phyloP scores from a whole-genome alignment of 2,113 vertebrate genomes.

The Sphyrna mokarran region DNA sequence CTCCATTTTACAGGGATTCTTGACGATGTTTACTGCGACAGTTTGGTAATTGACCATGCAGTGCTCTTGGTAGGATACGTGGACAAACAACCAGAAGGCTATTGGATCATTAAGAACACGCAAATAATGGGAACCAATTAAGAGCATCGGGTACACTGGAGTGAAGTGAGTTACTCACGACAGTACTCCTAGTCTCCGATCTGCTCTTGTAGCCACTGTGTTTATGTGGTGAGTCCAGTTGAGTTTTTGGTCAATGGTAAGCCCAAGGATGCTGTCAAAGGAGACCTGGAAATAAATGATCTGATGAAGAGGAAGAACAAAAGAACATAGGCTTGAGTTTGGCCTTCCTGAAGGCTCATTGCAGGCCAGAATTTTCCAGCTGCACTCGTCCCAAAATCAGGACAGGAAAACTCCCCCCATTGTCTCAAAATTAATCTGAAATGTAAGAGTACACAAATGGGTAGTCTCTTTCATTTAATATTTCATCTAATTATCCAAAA shows the following conservation, averaged over 20 bases:
- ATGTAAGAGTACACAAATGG: not conserved
- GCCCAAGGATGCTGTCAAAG: no score
- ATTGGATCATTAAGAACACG: slow-evolving; percentile 28
- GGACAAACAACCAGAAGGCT: not conserved
- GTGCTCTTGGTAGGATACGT: not conserved
- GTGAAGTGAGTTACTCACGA: no score
- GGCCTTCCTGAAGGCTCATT: not conserved
- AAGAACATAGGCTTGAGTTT: not conserved
- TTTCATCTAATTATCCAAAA: not conserved
- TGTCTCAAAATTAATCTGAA: not conserved
- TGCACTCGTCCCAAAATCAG: no score
- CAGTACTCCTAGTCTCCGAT: no score
- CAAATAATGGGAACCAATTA: not conserved
- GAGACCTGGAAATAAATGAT: not conserved
- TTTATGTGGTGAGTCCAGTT: no score
- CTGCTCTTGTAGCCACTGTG: no score
- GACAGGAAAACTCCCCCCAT: no score
- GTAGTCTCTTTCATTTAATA: not conserved
- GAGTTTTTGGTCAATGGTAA: no score
- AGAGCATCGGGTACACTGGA: not conserved
- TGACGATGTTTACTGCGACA: not conserved
- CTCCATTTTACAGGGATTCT: not conserved
- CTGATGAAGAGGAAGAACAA: not conserved
- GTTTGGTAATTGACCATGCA: not conserved
- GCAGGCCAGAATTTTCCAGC: no score